Percentiles rank a stretch among this genome's conserved stretches.
These are phyloP conservation scores for Brachylomia viminalis DNA, from an alignment of 2,888 invertebrate genomes.

Conservation along the genomic window DNA sequence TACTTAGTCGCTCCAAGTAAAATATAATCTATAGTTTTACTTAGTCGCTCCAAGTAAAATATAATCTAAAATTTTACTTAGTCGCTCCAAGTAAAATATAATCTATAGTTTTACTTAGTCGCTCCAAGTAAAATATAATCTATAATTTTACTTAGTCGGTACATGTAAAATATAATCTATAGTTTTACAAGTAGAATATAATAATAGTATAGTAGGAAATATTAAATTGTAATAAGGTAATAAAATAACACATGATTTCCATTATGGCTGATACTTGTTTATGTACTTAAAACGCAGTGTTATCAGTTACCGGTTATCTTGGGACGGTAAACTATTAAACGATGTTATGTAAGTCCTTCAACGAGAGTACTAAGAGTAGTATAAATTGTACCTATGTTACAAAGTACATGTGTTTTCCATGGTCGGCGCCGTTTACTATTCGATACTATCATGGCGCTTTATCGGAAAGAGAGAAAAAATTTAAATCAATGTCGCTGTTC, in stretches of 20 bases:
- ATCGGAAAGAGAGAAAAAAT: neutral
- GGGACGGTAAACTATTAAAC: conserved; percentile 28
- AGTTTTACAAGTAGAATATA: no score
- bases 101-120: no score
- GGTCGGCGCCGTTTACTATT: no score
- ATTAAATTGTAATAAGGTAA: neutral
- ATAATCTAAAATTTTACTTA: no score
- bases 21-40: no score
- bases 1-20: no score
- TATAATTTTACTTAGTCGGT: no score
- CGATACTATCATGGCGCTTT: neutral
- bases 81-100: no score
- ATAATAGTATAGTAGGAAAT: no score
- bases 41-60: no score
- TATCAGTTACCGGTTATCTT: conserved; percentile 46
- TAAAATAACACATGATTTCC: conserved; percentile 16
- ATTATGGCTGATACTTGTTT: neutral
- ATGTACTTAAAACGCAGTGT: conserved; percentile 1
- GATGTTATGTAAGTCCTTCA: neutral
- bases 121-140: no score
- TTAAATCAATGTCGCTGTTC: neutral
- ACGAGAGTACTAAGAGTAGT: neutral
- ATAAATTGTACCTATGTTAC: neutral
- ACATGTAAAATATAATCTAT: no score
- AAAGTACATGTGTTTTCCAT: neutral